Evolutionary conservation across 2,888 invertebrate genomes (phyloP).

Genomic region (Argynnis bischoffii): DNA sequence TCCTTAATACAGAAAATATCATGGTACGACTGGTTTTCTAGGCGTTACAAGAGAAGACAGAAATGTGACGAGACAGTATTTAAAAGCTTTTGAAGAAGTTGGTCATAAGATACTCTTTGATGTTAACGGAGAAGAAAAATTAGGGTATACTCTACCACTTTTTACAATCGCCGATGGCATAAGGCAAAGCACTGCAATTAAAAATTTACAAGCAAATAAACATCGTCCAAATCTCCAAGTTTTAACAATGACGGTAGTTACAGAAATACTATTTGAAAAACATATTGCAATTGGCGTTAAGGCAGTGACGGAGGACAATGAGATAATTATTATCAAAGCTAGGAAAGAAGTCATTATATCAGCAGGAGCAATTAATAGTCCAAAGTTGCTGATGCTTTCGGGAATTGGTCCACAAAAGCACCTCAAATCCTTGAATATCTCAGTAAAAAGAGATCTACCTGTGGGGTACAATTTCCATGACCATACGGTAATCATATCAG

Average conservation of each 20-base stretch:
- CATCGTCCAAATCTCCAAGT: constrained; percentile 48
- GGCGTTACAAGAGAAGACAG: constrained; percentile 42
- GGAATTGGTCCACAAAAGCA: constrained; percentile 55
- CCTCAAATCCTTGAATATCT: constrained; percentile 46
- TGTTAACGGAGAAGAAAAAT: constrained; percentile 48
- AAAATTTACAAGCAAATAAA: constrained; percentile 46
- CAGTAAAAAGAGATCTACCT: constrained; percentile 49
- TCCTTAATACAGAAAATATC: constrained; percentile 38
- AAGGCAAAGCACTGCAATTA: constrained; percentile 50
- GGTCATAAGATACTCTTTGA: constrained; percentile 50
- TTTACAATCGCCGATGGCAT: constrained; percentile 47
- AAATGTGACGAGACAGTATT: constrained; percentile 36
- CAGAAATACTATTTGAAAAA: constrained; percentile 48
- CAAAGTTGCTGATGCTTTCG: constrained; percentile 55
- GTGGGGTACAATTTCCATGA: constrained; percentile 54
- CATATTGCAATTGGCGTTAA: constrained; percentile 51
- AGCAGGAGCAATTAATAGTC: constrained; percentile 52
- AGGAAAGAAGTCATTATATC: constrained; percentile 53
- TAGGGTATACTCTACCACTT: constrained; percentile 50
- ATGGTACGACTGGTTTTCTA: constrained; percentile 46
- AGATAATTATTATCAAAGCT: constrained; percentile 43
- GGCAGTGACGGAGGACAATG: constrained; percentile 37
- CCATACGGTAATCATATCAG: constrained; percentile 42
- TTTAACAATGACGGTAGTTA: constrained; percentile 49
- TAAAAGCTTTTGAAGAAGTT: constrained; percentile 52